Evolutionary conservation across 2,797 vertebrate species (phyloP).

Genomic region (Coendou prehensilis): DNA sequence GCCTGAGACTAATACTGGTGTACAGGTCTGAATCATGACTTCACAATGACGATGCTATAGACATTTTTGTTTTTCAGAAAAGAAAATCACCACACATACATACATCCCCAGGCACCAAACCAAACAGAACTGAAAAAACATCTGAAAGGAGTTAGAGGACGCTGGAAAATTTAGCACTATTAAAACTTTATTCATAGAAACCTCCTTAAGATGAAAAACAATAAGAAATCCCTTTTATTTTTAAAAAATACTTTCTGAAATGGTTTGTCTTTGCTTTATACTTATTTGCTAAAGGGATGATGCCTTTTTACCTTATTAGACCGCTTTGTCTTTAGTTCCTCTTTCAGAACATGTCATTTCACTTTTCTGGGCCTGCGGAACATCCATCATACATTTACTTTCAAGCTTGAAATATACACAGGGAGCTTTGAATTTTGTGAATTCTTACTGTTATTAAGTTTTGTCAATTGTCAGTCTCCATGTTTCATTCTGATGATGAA

Average conservation of each 20-base stretch:
- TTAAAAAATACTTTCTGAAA: not conserved
- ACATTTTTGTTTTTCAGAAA: not conserved
- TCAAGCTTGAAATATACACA: conserved; percentile 72
- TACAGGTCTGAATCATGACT: not conserved
- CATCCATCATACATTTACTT: conserved; percentile 63
- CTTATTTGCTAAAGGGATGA: not conserved
- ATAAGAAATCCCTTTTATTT: not conserved
- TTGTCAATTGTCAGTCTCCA: conserved; percentile 85
- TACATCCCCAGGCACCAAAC: not conserved
- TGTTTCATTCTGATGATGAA: conserved; percentile 87
- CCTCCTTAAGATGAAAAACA: not conserved
- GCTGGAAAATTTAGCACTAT: not conserved
- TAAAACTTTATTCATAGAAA: not conserved
- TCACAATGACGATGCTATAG: not conserved
- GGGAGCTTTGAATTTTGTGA: conserved; percentile 77
- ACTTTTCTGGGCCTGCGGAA: not conserved
- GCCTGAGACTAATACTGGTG: not conserved
- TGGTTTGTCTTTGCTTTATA: not conserved
- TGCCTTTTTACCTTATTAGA: not conserved
- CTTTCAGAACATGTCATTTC: conserved; percentile 41
- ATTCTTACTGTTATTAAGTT: conserved; percentile 75
- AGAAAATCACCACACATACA: not conserved
- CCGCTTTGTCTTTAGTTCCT: conserved; percentile 11
- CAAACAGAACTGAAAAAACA: not conserved
- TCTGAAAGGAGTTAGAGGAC: not conserved